Base-by-base conservation (phyloP, 2,888 invertebrate species). In the Eupithecia inturbata region DNA sequence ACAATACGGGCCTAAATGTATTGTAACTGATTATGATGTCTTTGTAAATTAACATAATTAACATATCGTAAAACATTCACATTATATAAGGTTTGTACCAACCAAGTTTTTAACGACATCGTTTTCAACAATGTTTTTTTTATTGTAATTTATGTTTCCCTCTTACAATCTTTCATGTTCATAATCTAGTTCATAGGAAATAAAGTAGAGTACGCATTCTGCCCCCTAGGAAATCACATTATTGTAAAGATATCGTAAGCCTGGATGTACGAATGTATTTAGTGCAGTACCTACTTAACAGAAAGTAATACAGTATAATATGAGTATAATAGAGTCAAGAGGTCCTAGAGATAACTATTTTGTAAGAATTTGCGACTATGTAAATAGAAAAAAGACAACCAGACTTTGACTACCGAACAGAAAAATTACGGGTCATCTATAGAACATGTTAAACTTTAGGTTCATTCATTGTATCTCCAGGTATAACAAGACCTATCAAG, bases 161-260 rank as follows among this genome's bases (percentile, higher is more conserved):
- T 49, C 9, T 49, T 49, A 19, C 49, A 49, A 49, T 49, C 22
- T 22, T 10, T 53, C 10, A 53, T 53, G 22, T 45, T 45, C n/a
- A n/a, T 45, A n/a, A 53, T 22, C n/a, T 22, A 10, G 53, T 53
- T 53, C 10, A 53, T 53, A 12, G 53, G 53, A 53, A 22, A 26
- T 57, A 14, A 26, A 57, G 57, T 57, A 57, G 26, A 57, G 57
- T 57, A 26, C 26, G 10, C 12, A 3, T 57, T 57, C 57, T 57
- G 57, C 26, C 57, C 26, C 57, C 12, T 57, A 57, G 57, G 57
- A 57, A 57, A 57, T 57, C 26, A 57, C 57, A 57, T 53, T 53
- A 49, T 49, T 49, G n/a, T 53, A 22, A 57, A 26, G n/a, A n/a
- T 49, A n/a, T n/a, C n/a, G 49, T 49, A 49, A 49, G 22, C 22